phyloP scores from a whole-genome alignment of 2,113 vertebrate species.

The Notechis scutatus region DNA sequence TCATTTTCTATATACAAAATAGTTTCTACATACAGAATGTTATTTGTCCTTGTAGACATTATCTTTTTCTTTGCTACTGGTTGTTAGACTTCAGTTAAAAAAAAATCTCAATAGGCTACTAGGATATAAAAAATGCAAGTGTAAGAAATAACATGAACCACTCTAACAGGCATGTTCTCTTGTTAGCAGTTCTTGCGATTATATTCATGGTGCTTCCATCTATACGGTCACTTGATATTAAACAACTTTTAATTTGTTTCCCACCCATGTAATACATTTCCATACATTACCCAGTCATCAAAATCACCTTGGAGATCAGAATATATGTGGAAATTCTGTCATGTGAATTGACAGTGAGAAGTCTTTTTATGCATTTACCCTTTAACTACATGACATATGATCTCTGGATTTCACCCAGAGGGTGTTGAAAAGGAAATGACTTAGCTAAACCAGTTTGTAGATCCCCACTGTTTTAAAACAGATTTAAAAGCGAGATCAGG shows the following conservation, averaged over 20 bases:
- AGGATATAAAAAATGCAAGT: not conserved
- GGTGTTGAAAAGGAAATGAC: slow-evolving; percentile 6
- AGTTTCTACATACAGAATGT: not conserved
- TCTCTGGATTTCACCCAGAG: slow-evolving; percentile 16
- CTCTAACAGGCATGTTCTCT: not conserved
- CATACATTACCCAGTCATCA: not conserved
- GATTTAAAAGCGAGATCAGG: not conserved
- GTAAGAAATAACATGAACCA: not conserved
- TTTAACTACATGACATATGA: slow-evolving; percentile 1
- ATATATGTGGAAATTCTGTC: not conserved
- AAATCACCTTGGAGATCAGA: not conserved
- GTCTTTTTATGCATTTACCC: not conserved
- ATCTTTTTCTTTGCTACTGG: not conserved
- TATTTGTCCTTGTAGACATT: not conserved
- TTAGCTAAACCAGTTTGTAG: not conserved
- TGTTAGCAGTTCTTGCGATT: not conserved
- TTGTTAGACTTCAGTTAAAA: not conserved
- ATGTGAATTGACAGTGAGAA: not conserved
- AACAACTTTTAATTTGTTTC: not conserved
- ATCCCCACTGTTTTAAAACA: slow-evolving; percentile 16
- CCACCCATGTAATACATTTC: not conserved
- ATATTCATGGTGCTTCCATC: not conserved
- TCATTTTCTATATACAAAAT: not conserved
- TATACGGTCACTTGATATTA: not conserved
- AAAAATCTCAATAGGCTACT: too few species aligned